phyloP scores from a whole-genome alignment of 2,113 vertebrate species.

The Calidris pugnax region DNA sequence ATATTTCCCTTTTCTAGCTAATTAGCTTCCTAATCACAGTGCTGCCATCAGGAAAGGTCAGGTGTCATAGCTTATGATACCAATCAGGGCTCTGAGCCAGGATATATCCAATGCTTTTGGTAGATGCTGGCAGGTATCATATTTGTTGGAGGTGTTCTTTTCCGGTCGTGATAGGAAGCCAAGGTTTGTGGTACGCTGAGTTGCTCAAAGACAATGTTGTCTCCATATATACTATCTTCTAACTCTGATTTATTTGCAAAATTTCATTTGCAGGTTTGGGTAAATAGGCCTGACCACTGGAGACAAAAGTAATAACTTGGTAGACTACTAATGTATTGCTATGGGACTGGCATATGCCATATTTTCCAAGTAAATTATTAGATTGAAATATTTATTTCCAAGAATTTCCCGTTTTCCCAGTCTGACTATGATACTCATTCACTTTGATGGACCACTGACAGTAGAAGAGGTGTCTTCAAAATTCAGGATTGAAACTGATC shows the following conservation, averaged over 20 bases:
- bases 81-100: neutral
- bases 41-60: neutral
- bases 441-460: neutral
- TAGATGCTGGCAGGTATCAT: neutral
- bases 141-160: neutral
- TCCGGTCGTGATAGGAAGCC: neutral
- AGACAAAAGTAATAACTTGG: neutral
- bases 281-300: neutral
- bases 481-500: neutral
- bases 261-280: neutral
- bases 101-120: neutral
- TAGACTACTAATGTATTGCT: neutral
- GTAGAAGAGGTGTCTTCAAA: neutral
- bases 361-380: neutral
- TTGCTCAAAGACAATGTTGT: neutral
- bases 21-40: slow-evolving; percentile 31
- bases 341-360: neutral
- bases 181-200: neutral
- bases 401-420: neutral
- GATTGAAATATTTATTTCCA: neutral
- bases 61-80: neutral
- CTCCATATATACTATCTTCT: neutral
- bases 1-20: slow-evolving; percentile 10
- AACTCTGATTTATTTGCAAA: neutral
- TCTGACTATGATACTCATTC: neutral